Base-by-base conservation (phyloP, 1,140 invertebrate genomes). In the Brachionus sp. region DNA sequence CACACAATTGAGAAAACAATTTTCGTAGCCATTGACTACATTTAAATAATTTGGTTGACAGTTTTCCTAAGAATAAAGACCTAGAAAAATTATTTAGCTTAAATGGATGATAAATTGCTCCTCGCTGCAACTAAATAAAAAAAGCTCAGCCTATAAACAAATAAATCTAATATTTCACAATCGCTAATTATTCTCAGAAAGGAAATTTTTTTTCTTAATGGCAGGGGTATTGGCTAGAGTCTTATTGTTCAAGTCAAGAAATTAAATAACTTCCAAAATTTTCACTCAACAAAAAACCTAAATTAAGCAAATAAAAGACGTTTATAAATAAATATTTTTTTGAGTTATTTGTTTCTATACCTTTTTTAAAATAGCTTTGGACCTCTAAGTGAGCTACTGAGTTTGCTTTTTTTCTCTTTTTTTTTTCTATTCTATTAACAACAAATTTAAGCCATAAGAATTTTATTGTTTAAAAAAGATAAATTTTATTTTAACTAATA, bases 381-480 rank as follows among this genome's bases (percentile, higher is more conserved):
- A 57, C 50, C 50, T 57, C 50, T 57, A 57, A 57, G 50, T 19
- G 50, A 57, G 50, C 50, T 57, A 57, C 50, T 57, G 50, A 57
- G 50, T 57, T 57, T 57, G 50, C 50, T 57, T 57, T 57, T 57
- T 57, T 57, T 57, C 6, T 29, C 29, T 57, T 57, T 57, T n/a
- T 16, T 57, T 57, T 57, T 57, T 53, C 19, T 57, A 10, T 23
- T 57, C 16, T 57, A 25, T 57, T 57, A 57, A 57, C 50, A 57
- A 57, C 19, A 57, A 57, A 57, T 57, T 57, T 57, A 57, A 57
- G 50, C 50, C 50, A 57, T 57, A 57, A 57, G 50, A 57, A 57
- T 57, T 57, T 57, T 57, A 57, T 57, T 57, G 50, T 57, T 57
- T 25, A 57, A 23, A 57, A 57, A 57, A 57, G 50, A 57, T 57